Evolutionary conservation across 2,113 vertebrate genomes (phyloP).

Genomic region (Tautogolabrus adspersus): DNA sequence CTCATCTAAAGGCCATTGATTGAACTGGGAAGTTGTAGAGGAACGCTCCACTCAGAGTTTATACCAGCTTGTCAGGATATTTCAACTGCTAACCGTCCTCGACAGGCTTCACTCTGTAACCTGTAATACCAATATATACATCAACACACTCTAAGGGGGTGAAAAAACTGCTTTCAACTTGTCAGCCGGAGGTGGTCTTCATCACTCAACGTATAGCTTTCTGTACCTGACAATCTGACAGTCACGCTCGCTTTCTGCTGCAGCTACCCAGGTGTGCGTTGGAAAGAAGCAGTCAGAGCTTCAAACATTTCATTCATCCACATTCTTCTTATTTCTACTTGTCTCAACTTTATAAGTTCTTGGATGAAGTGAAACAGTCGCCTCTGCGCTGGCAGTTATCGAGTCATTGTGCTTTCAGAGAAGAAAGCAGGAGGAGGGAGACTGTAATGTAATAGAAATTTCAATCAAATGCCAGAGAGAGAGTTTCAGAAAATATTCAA

Average conservation of each 20-base stretch:
- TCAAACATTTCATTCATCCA: slow-evolving; percentile 15
- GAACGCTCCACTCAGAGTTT: not conserved
- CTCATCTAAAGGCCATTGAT: no score
- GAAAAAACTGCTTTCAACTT: slow-evolving; percentile 6
- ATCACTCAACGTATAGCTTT: slow-evolving; percentile 20
- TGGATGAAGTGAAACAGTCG: not conserved
- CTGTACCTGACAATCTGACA: slow-evolving; percentile 28
- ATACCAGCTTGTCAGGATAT: slow-evolving; percentile 15
- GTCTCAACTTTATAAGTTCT: not conserved
- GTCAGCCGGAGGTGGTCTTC: slow-evolving; percentile 26
- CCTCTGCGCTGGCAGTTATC: not conserved
- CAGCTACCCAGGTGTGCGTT: slow-evolving; percentile 11
- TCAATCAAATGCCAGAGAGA: not conserved
- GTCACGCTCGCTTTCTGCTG: not conserved
- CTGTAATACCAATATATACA: not conserved
- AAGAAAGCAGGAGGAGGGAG: slow-evolving; percentile 18
- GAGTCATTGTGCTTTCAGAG: slow-evolving; percentile 17
- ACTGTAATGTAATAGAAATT: slow-evolving; percentile 17
- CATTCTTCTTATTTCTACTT: slow-evolving; percentile 13
- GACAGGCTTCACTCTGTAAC: not conserved
- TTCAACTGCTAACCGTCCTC: slow-evolving; percentile 14
- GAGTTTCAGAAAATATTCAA: not conserved
- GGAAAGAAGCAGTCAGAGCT: slow-evolving; percentile 19
- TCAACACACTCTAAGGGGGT: not conserved
- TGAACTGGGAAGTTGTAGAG: not conserved